Percentiles rank a stretch among this genome's conserved stretches.
phyloP scores from a whole-genome alignment of 2,113 vertebrate species.

The Cranoglanis bouderius region DNA sequence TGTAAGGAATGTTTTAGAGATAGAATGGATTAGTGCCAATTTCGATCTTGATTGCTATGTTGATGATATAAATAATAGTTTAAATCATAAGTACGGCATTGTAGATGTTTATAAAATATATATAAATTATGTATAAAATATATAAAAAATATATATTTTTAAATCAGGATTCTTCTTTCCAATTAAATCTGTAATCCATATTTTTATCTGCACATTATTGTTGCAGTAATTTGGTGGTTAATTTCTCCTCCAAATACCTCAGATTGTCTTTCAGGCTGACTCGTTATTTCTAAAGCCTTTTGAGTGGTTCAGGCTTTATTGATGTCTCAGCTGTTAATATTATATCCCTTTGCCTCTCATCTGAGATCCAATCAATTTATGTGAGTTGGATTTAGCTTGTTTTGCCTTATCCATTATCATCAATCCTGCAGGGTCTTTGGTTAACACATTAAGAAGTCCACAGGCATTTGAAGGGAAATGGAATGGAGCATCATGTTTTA shows the following conservation, averaged over 20 bases:
- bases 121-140: no score
- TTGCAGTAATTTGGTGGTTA: conserved; percentile 28
- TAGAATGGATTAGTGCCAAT: conserved; percentile 68
- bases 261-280: conserved; percentile 43
- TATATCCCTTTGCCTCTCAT: conserved; percentile 69
- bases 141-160: no score
- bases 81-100: conserved; percentile 26
- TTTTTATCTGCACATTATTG: background rate
- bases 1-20: conserved; percentile 82
- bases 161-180: background rate
- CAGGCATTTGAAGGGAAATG: conserved; percentile 72
- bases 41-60: conserved; percentile 44
- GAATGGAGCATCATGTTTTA: conserved; percentile 74
- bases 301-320: conserved; percentile 70
- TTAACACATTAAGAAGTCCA: conserved; percentile 74
- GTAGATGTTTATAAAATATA: background rate
- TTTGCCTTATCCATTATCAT: conserved; percentile 75
- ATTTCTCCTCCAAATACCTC: conserved; percentile 27
- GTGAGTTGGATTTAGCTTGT: conserved; percentile 70
- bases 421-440: conserved; percentile 72
- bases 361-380: conserved; percentile 77
- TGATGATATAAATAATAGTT: conserved; percentile 53
- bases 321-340: conserved; percentile 75
- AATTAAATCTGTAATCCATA: conserved; percentile 13
- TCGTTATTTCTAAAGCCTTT: conserved; percentile 54